A percentile compares a stretch with the other conserved stretches of the same genome.
These are phyloP conservation scores for Drosophila rhopaloa DNA, from an alignment of 1,140 invertebrate species.

Conservation along the genomic window DNA sequence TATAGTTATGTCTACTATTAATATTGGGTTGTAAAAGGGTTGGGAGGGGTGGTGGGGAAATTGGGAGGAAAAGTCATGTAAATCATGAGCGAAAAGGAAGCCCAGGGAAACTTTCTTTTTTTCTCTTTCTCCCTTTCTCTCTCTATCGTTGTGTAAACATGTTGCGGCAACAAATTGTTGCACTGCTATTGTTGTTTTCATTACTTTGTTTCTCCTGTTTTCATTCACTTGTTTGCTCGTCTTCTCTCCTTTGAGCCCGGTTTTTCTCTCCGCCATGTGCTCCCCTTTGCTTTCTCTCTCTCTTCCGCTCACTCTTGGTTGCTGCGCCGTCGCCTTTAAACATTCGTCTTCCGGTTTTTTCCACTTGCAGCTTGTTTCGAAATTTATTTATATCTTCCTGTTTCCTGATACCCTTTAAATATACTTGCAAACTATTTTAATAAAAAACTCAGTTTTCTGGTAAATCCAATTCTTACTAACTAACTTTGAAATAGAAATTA, in stretches of 20 bases:
- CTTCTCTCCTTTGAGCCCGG: slow-evolving; percentile 33
- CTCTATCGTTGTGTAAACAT: slow-evolving; percentile 17
- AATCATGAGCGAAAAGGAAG: background rate
- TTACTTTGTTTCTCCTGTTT: slow-evolving; percentile 34
- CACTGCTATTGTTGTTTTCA: slow-evolving; percentile 47
- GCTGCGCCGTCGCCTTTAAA: slow-evolving; percentile 29
- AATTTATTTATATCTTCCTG: background rate
- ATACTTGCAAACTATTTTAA: background rate
- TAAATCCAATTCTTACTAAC: no score
- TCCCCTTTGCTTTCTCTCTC: background rate
- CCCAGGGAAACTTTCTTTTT: slow-evolving; percentile 5
- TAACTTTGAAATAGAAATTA: no score
- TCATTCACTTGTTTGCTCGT: slow-evolving; percentile 59
- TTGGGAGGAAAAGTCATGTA: background rate
- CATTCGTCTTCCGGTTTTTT: slow-evolving; percentile 42
- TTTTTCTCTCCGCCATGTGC: slow-evolving; percentile 8
- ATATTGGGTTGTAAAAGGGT: background rate
- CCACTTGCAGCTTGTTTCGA: slow-evolving; percentile 19
- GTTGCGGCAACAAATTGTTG: slow-evolving; percentile 76
- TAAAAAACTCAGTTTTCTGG: no score
- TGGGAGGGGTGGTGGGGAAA: background rate
- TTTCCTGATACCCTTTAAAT: slow-evolving; percentile 4
- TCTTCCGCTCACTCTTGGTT: slow-evolving; percentile 8
- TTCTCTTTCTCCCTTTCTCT: background rate
- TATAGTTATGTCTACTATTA: background rate